Conservation (phyloP, 2,888 invertebrate genomes). For the Nymphalis c-album region DNA sequence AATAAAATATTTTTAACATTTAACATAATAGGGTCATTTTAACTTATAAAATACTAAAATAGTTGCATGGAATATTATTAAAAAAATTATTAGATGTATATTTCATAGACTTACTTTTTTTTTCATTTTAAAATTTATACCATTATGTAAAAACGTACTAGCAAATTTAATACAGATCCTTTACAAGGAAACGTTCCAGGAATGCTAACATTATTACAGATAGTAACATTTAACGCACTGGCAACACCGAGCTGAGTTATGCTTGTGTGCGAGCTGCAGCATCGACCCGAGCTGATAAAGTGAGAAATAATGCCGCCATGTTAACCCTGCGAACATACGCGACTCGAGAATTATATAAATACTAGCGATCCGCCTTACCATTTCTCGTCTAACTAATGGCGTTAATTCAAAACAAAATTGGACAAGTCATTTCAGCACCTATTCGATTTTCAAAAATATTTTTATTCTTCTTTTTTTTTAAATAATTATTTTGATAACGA, state of each 20-base stretch:
- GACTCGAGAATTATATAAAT: constrained; percentile 32
- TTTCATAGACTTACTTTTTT: too few species aligned
- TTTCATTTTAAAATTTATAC: not conserved
- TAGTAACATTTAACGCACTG: constrained; percentile 38
- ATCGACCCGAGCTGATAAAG: constrained; percentile 53
- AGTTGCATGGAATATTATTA: too few species aligned
- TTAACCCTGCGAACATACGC: constrained; percentile 39
- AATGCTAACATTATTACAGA: constrained; percentile 15
- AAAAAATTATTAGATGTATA: too few species aligned
- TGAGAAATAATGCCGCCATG: constrained; percentile 59
- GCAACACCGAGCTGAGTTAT: constrained; percentile 53
- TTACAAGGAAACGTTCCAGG: constrained; percentile 1
- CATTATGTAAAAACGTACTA: not conserved
- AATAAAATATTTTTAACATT: too few species aligned
- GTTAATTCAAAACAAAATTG: not conserved
- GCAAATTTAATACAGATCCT: constrained; percentile 4
- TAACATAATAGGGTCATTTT: too few species aligned
- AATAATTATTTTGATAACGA: too few species aligned
- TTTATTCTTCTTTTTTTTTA: too few species aligned
- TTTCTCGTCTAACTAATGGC: not conserved
- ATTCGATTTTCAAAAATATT: too few species aligned
- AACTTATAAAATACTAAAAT: too few species aligned
- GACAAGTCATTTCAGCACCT: too few species aligned
- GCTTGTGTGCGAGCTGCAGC: constrained; percentile 41
- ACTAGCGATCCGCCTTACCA: not conserved